Evolutionary conservation across 2,113 vertebrate species (phyloP), one percentile per base, ranked within the genome.

Genomic region (Rhodinocichla rosea): DNA sequence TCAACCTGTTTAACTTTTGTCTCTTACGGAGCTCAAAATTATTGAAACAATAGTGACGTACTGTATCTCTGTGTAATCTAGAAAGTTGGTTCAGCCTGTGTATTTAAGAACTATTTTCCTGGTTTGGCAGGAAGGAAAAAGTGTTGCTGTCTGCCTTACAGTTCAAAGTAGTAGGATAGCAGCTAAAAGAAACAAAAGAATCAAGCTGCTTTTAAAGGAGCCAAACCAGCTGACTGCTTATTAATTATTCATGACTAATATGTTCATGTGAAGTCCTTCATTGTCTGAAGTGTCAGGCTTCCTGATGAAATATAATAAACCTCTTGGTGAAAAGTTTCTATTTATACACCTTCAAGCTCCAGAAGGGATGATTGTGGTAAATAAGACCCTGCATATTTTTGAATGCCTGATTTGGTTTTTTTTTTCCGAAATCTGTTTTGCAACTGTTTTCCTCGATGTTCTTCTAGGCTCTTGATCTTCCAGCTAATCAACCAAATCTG

Each of bases 241-340:
- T 94, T 95, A 71, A 89, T 89, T 94, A 94, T 94, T 91, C 77
- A 92, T 84, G 77, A 68, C 56, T 69, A 75, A 75, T 75, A 52
- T 24, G 28, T 73, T 85, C 84, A 67, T 57, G 57, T 79, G 74
- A 77, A 96, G 59, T 75, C 80, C 73, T 95, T 87, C 79, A 52
- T 82, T 93, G 57, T 80, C 73, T 92, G 83, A 88, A 86, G 56
- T 93, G 77, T 94, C 88, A 95, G 87, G 24, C 76, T 83, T 92
- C 42, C 87, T 92, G 74, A 78, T 40, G 49, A 81, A 91, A 89
- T 89, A 42, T 33, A 67, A 94, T 77, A 94, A 92, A 73, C 8
- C 27, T 89, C 64, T 63, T 20, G 6, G 71, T 82, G 86, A 94
- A 93, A 76, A 56, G 40, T 86, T 92, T 78, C 87, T 92, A 42